Percentiles rank a stretch among this genome's conserved stretches.
These are phyloP conservation scores for Hafferia zeledoni DNA, from an alignment of 2,797 vertebrate species.

Conservation along the genomic window DNA sequence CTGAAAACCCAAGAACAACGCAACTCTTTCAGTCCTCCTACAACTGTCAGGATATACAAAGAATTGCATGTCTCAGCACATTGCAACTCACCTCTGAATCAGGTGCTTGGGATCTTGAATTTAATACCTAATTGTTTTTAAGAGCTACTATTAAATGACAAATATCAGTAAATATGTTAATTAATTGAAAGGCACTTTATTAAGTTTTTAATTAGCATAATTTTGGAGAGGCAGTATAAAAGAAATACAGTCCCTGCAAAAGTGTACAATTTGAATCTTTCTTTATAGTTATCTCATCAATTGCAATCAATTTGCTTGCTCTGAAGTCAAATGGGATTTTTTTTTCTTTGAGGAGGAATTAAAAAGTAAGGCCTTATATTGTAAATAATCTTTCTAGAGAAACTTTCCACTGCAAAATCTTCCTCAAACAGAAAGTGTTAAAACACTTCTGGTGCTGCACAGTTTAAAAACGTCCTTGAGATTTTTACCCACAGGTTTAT, in stretches of 20 bases:
- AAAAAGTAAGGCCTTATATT: background rate
- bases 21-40: background rate
- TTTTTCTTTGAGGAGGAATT: background rate
- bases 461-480: background rate
- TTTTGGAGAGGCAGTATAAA: background rate
- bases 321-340: background rate
- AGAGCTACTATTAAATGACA: background rate
- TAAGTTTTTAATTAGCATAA: background rate
- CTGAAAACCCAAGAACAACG: background rate
- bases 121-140: constrained; percentile 5
- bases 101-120: background rate
- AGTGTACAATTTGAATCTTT: background rate
- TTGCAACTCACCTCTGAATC: background rate
- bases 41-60: background rate
- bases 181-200: constrained; percentile 11
- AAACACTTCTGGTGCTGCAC: background rate
- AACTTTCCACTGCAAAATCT: background rate
- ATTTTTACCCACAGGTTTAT: background rate
- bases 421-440: background rate
- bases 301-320: background rate
- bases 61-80: background rate
- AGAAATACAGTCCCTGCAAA: background rate
- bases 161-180: background rate
- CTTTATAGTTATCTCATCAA: background rate
- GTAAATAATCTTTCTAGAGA: constrained; percentile 1